These are phyloP conservation scores for Spizaetus ornatus DNA, from an alignment of 2,113 vertebrate genomes.

Conservation along the genomic window DNA sequence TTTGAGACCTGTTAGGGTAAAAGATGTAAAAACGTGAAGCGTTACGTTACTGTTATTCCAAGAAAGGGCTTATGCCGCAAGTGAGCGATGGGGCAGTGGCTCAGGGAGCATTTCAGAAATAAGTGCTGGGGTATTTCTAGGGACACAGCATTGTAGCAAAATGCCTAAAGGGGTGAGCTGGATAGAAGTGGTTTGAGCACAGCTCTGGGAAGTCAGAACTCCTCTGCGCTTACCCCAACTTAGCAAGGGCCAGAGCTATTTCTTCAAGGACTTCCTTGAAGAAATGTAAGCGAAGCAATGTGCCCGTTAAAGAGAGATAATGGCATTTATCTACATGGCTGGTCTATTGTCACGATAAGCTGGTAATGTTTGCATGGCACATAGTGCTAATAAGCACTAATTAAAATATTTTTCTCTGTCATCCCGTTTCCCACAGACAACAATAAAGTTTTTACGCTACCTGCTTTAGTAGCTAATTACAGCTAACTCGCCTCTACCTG, in stretches of 20 bases:
- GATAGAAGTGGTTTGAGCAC: neutral
- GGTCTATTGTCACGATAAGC: neutral
- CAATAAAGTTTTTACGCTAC: neutral
- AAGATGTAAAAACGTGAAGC: neutral
- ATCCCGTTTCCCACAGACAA: neutral
- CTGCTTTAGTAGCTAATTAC: neutral
- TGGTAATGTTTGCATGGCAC: neutral
- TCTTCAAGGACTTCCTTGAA: neutral
- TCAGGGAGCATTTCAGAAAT: neutral
- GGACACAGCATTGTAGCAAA: rapidly evolving
- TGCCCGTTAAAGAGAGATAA: neutral
- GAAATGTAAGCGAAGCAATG: neutral
- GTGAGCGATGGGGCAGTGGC: neutral
- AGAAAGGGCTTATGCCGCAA: neutral
- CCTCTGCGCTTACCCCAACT: neutral
- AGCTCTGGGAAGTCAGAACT: neutral
- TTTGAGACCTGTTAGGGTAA: neutral
- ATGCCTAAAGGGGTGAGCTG: neutral
- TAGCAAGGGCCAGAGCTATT: neutral
- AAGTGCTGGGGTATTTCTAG: neutral
- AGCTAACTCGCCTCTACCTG: neutral
- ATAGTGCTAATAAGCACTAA: neutral
- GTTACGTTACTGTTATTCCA: neutral
- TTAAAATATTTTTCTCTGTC: neutral
- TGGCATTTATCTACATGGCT: neutral